Evolutionary conservation across 2,888 invertebrate genomes (phyloP).

Genomic region (Notodromas monacha): DNA sequence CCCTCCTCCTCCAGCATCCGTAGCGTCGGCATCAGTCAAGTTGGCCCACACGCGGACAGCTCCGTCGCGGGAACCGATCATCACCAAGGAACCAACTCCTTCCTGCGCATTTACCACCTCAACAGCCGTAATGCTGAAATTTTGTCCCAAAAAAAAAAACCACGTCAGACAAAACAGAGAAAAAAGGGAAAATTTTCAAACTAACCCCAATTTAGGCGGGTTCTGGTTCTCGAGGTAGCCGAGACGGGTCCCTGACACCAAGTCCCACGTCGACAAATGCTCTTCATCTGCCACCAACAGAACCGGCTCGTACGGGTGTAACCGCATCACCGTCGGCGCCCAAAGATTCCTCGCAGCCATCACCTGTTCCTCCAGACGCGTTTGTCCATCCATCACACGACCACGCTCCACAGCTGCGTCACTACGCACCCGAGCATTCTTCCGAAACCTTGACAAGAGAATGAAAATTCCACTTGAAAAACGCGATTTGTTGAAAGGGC

Average conservation of each 20-base stretch:
- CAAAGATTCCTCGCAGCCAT: slow-evolving; percentile 46
- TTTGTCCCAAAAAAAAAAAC: too few relatives aligned
- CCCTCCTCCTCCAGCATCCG: too few relatives aligned
- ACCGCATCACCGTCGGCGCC: slow-evolving; percentile 38
- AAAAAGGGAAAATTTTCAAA: too few relatives aligned
- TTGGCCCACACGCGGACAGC: slow-evolving; percentile 33
- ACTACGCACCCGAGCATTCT: neutral
- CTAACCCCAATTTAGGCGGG: too few relatives aligned
- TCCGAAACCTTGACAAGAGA: too few relatives aligned
- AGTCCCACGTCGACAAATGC: slow-evolving; percentile 42
- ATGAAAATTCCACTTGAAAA: too few relatives aligned
- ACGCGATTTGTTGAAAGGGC: too few relatives aligned
- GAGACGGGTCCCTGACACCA: slow-evolving; percentile 36
- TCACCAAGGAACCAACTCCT: slow-evolving; percentile 25
- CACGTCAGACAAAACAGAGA: too few relatives aligned
- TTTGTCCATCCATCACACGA: neutral
- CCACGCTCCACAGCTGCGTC: neutral
- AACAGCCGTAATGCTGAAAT: slow-evolving; percentile 42
- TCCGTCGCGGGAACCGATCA: slow-evolving; percentile 44
- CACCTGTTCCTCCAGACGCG: slow-evolving; percentile 37
- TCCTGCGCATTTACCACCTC: slow-evolving; percentile 64
- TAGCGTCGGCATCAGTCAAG: slow-evolving; percentile 10
- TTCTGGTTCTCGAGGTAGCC: slow-evolving; percentile 20
- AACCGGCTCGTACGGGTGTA: slow-evolving; percentile 68
- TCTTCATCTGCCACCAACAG: slow-evolving; percentile 57